Evolutionary conservation across 2,797 vertebrate genomes (phyloP), one percentile per base, ranked within the genome.

Genomic region (Alcedo atthis): DNA sequence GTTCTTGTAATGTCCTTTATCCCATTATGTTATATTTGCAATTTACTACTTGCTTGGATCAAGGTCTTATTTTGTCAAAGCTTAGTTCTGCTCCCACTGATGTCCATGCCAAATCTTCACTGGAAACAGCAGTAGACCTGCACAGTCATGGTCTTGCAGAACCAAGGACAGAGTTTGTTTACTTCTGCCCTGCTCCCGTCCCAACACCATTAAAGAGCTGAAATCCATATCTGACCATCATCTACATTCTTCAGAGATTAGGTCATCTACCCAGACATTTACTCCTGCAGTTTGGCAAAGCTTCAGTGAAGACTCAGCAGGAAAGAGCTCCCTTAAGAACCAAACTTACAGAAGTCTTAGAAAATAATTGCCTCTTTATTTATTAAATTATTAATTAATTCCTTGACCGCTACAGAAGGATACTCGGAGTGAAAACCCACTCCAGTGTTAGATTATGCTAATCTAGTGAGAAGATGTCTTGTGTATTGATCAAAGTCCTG

Each of bases 381-480:
- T 40, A 40, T 40, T 40, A 40, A 40, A 40, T 40, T 40, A 40
- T 40, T 64, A 82, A 94, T 95, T 85, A 92, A 95, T 93, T 77
- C 86, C 45, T 74, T 94, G 90, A 86, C 88, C 9, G 7, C 64
- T 90, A 25, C 81, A 66, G 84, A 82, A 94, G 92, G 86, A 51
- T 91, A 37, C 26, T 35, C 45, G 16, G 53, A 69, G 71, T 63
- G 78, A 83, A 91, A 53, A 77, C 28, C 35, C 43, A 21, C 49
- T 73, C 74, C 45, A 53, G 74, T 13, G 51, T 61, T 64, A 94
- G 88, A 92, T 94, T 89, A 96, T 95, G 86, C 57, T 95, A 93
- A 96, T 90, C 55, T 26, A 67, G 74, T 45, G 63, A 67, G 85
- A 74, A 92, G 67, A 62, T 57, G 57, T 63, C 51, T 33, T 81